Conservation (phyloP, 2,113 vertebrate genomes). For the Aegithalos caudatus region DNA sequence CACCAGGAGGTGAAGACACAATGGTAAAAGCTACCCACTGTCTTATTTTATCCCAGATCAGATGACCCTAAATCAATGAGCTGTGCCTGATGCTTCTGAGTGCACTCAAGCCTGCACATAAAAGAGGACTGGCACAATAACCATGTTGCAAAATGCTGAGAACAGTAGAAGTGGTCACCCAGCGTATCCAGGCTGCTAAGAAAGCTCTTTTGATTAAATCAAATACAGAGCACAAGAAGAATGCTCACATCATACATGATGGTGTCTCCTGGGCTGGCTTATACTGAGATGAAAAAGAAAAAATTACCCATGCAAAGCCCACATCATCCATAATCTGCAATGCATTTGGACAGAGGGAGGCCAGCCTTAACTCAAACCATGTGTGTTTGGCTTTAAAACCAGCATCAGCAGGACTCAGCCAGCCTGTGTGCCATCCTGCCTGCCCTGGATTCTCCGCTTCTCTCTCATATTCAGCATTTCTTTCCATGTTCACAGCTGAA, state of each 20-base stretch:
- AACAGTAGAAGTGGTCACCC: not conserved
- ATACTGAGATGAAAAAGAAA: not conserved
- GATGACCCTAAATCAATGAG: not conserved
- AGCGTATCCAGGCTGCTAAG: not conserved
- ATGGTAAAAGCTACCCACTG: not conserved
- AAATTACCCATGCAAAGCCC: not conserved
- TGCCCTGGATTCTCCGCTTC: not conserved
- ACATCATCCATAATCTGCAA: not conserved
- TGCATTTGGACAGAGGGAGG: not conserved
- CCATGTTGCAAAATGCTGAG: not conserved
- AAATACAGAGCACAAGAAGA: conserved; percentile 4
- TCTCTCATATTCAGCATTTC: not conserved
- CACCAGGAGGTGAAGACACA: not conserved
- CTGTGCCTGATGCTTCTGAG: not conserved
- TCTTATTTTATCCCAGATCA: not conserved
- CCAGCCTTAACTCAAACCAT: not conserved
- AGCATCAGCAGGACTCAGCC: not conserved
- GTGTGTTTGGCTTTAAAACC: not conserved
- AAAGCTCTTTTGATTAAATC: not conserved
- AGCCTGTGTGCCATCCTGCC: not conserved
- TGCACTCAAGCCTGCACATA: not conserved
- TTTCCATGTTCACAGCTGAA: not conserved
- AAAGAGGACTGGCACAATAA: conserved; percentile 7
- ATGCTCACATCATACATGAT: not conserved
- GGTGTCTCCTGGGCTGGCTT: not conserved